Conservation (phyloP, 2,113 vertebrate species). For the Perca flavescens region DNA sequence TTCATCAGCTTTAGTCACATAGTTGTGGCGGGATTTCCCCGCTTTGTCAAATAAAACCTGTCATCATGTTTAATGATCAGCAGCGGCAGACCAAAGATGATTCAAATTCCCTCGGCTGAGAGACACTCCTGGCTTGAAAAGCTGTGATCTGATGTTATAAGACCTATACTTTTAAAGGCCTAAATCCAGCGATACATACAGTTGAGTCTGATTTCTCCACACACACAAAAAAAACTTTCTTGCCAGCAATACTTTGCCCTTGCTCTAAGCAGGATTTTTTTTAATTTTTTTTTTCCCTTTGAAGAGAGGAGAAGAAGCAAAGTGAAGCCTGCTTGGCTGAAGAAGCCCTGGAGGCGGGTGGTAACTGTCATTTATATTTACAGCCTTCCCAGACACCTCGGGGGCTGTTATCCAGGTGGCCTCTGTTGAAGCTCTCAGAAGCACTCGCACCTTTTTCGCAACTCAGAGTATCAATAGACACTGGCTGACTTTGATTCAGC, state of each 20-base stretch:
- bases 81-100: constrained; percentile 13
- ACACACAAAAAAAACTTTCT: constrained; percentile 44
- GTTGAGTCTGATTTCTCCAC: constrained; percentile 22
- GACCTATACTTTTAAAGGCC: constrained; percentile 43
- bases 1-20: constrained; percentile 52
- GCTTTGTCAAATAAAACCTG: constrained; percentile 55
- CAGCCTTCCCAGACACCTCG: constrained; percentile 79
- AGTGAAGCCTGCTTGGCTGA: constrained; percentile 74
- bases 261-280: constrained; percentile 71
- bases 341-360: constrained; percentile 72
- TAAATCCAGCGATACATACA: constrained; percentile 38
- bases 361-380: constrained; percentile 84
- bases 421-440: constrained; percentile 79
- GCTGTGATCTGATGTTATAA: constrained; percentile 40
- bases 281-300: constrained; percentile 56
- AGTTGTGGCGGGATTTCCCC: constrained; percentile 54
- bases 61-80: constrained; percentile 22
- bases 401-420: constrained; percentile 84
- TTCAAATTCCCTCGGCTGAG: neutral
- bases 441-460: constrained; percentile 75
- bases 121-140: neutral
- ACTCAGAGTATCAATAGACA: constrained; percentile 80
- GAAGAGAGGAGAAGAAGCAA: constrained; percentile 74
- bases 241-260: constrained; percentile 67
- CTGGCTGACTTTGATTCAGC: constrained; percentile 82